Base-by-base conservation (phyloP, 2,797 vertebrate species). In the Psittacula derbiana region DNA sequence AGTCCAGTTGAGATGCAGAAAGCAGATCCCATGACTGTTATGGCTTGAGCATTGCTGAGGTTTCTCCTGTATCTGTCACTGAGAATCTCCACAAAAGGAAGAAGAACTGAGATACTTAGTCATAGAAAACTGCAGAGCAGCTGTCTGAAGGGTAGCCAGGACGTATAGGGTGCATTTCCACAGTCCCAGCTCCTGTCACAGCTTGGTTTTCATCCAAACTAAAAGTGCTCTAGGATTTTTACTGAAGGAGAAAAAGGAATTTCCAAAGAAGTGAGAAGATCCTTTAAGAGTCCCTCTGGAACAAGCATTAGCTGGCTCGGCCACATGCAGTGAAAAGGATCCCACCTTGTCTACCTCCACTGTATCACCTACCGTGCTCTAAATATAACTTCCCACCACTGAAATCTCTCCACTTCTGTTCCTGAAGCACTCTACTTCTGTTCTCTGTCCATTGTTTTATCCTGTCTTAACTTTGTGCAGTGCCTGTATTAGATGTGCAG, bases 251-350 rank as follows among this genome's bases (percentile, higher is more conserved):
- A 58, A 80, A 80, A 83, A 20, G 8, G 20, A 83, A 89, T 80
- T 92, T 87, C 92, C 69, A 62, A 31, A 38, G 18, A 94, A 91
- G n/a, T 79, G 75, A 91, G 70, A 88, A 70, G 66, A 72, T 83
- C 49, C 36, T 58, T 78, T 60, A 71, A 49, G 61, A 93, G 11
- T 80, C 33, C 47, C 60, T 67, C 49, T 86, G 79, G 38, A 96
- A 74, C 24, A 85, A 78, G 28, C 41, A 52, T 67, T 73, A 82
- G 27, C 43, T 86, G 69, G 12, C 65, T 72, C 6, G 62, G 17
- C 53, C 28, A 23, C 40, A 60, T 36, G 62, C 10, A 0, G 50
- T 90, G 55, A 49, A 93, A 93, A 91, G 30, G 47, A 92, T 90
- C 60, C 36, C 55, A 61, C 15, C 73, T 67, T 61, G 49, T 73